Base-by-base conservation (phyloP, 2,113 vertebrate species). In the Anhinga rufa region DNA sequence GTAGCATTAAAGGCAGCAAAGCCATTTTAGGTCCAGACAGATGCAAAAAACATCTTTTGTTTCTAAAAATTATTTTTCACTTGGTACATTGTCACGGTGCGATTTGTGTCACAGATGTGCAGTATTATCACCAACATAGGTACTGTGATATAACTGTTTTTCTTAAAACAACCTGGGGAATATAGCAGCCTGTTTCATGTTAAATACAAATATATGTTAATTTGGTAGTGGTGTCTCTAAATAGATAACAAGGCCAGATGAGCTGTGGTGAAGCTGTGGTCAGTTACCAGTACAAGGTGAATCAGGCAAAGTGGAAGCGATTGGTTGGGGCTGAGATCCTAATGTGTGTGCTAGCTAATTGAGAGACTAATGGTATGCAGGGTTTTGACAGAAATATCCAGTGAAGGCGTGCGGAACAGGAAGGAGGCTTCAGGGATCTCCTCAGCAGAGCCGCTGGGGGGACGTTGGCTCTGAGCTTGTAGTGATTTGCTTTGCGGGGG, bases 341-440 rank as follows among this genome's bases (percentile, higher is more conserved):
- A 11, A 14, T 16, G 28, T 2, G 9, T 60, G 71, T 15, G 9
- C 16, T 17, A 64, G 68, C n/a, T 90, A 14, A n/a, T 0, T 32
- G 61, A 11, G 69, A 32, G 14, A 12, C 4, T 38, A 20, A 1
- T 1, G 21, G 20, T 4, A 13, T 8, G 21, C 17, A 52, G 82
- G 70, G 14, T 22, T 65, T 38, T 20, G 57, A 34, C 38, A 36
- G 60, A 32, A 65, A 54, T 3, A 7, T 2, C 12, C 55, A 20
- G 0, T 3, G 61, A 40, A 55, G 29, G 24, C 28, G 15, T 1
- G 7, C 3, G 16, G 77, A 36, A 20, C 9, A 20, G 19, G 36
- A 44, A 20, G 13, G 57, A 48, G 42, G 22, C 4, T 44, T 21
- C 72, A 19, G 31, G n/a, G 26, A n/a, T n/a, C 8, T 44, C 29